Evolutionary conservation across 2,113 vertebrate species (phyloP).

Genomic region (Setophaga kirtlandii): DNA sequence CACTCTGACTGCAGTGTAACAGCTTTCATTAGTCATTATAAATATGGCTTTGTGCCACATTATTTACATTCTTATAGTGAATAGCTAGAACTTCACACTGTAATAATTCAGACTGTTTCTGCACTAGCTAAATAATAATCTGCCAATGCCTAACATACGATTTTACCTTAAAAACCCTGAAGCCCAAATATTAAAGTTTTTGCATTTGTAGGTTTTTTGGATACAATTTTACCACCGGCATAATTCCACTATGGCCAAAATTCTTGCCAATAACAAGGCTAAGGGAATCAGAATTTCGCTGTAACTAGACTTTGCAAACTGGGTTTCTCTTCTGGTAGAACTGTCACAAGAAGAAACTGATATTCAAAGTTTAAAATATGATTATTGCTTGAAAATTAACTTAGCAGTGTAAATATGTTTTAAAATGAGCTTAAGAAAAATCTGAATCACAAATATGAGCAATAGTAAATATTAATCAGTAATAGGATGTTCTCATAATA

Average conservation of each 20-base stretch:
- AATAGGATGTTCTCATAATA: constrained; percentile 22
- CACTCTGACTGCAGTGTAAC: constrained; percentile 72
- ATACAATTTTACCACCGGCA: constrained; percentile 16
- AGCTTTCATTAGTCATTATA: constrained; percentile 77
- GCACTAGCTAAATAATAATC: constrained; percentile 56
- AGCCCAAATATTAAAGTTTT: background rate
- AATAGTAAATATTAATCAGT: constrained; percentile 45
- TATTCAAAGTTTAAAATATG: constrained; percentile 69
- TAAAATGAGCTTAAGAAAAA: constrained; percentile 45
- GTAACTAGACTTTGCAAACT: constrained; percentile 62
- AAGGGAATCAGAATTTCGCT: constrained; percentile 53
- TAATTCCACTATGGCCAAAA: constrained; percentile 56
- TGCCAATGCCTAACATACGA: constrained; percentile 37
- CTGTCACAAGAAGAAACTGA: constrained; percentile 53
- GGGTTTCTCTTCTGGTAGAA: constrained; percentile 56
- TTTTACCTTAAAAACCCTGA: constrained; percentile 44
- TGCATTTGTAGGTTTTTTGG: background rate
- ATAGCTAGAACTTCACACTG: constrained; percentile 70
- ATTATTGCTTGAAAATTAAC: constrained; percentile 63
- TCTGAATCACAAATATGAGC: constrained; percentile 37
- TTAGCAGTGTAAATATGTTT: constrained; percentile 41
- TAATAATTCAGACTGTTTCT: constrained; percentile 56
- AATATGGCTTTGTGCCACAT: constrained; percentile 71
- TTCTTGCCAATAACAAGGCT: constrained; percentile 50
- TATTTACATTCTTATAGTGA: constrained; percentile 78